Percentiles rank a stretch among this genome's conserved stretches.
Conservation (phyloP, 1,140 invertebrate species). For the Bacillus rossius region DNA sequence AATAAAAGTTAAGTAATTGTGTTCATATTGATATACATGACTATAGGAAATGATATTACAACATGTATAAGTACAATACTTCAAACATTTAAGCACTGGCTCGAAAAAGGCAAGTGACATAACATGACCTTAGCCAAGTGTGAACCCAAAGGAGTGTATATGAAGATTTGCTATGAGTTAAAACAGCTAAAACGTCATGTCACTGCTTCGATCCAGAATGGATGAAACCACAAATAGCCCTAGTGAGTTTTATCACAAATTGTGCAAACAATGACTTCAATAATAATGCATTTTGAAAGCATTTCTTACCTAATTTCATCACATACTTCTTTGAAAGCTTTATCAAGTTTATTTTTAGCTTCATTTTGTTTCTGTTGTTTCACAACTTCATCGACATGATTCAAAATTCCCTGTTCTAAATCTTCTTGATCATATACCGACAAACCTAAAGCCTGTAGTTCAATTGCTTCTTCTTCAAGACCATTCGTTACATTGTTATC, state of each 20-base stretch:
- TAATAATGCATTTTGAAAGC: neutral
- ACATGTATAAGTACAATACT: no score
- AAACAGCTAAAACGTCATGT: neutral
- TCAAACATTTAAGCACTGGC: no score
- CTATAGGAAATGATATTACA: no score
- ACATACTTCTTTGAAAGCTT: neutral
- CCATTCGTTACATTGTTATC: no score
- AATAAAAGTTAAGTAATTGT: no score
- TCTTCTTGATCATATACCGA: slow-evolving; percentile 3
- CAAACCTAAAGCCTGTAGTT: slow-evolving; percentile 2
- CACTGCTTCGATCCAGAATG: neutral
- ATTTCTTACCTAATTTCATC: neutral
- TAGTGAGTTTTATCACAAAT: neutral
- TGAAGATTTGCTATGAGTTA: no score
- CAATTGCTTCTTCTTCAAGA: neutral
- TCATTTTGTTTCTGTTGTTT: neutral
- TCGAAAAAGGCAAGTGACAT: no score
- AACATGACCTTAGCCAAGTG: no score
- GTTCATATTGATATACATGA: no score
- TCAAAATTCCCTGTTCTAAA: slow-evolving; percentile 6
- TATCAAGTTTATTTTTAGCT: neutral
- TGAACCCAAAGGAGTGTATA: no score
- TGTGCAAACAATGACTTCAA: neutral
- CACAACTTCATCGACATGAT: slow-evolving; percentile 8
- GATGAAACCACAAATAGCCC: neutral